Evolutionary conservation across 2,888 invertebrate species (phyloP).

Genomic region (Pheosia tremula): DNA sequence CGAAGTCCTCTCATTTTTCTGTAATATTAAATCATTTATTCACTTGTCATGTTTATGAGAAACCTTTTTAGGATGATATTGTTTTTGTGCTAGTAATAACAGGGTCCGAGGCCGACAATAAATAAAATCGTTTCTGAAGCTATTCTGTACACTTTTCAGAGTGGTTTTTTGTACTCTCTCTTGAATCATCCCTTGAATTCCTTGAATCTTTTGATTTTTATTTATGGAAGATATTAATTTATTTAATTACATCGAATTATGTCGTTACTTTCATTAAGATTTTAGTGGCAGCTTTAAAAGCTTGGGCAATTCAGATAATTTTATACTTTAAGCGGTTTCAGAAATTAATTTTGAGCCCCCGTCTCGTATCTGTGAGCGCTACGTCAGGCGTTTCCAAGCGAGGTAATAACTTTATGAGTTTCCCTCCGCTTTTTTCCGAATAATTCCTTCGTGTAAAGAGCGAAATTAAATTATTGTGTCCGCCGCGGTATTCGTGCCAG

Average conservation of each 20-base stretch:
- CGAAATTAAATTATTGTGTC: conserved; percentile 70
- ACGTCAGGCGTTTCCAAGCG: conserved; percentile 62
- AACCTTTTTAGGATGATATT: conserved; percentile 4
- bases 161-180: not conserved
- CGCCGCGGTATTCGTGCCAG: conserved; percentile 47
- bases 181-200: too few species aligned
- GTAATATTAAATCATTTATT: conserved; percentile 8
- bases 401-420: conserved; percentile 71
- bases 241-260: conserved; percentile 34
- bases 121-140: not conserved
- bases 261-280: conserved; percentile 40
- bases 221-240: conserved; percentile 29
- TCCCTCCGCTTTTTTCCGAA: conserved; percentile 64
- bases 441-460: conserved; percentile 63
- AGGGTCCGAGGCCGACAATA: not conserved
- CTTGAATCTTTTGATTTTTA: conserved; percentile 10
- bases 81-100: conserved; percentile 2
- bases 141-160: not conserved
- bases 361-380: conserved; percentile 56
- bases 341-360: conserved; percentile 64
- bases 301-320: conserved; percentile 44
- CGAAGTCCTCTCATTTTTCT: conserved; percentile 7
- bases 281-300: conserved; percentile 37
- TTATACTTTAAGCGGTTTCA: conserved; percentile 47
- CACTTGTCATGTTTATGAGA: conserved; percentile 10